These are phyloP conservation scores for Ophiodon elongatus DNA, from an alignment of 2,113 vertebrate genomes.

Conservation along the genomic window DNA sequence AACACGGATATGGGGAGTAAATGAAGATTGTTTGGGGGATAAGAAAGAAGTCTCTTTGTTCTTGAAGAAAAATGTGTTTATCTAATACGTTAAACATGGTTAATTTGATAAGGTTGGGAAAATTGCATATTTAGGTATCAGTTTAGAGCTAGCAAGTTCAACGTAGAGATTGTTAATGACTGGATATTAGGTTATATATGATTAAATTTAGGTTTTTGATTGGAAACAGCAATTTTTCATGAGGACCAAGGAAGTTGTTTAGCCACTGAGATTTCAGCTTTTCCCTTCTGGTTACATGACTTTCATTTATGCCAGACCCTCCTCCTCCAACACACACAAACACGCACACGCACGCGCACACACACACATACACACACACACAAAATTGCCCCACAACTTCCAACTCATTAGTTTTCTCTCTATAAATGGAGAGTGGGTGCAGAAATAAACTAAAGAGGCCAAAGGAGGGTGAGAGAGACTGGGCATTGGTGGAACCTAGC, in stretches of 20 bases:
- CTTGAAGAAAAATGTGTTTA: background rate
- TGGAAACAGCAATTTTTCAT: background rate
- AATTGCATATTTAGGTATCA: background rate
- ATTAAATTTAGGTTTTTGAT: background rate
- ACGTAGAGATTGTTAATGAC: background rate
- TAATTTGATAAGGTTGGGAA: background rate
- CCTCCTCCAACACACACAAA: background rate
- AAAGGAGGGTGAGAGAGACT: background rate
- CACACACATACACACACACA: background rate
- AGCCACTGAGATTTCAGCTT: conserved; percentile 16
- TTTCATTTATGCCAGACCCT: conserved; percentile 19
- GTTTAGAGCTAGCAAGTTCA: background rate
- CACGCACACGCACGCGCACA: background rate
- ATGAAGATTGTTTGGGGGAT: no score
- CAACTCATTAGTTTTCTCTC: conserved; percentile 24
- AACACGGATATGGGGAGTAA: background rate
- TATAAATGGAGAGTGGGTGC: conserved; percentile 1
- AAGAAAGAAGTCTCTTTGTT: background rate
- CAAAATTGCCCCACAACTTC: background rate
- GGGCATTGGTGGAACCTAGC: background rate
- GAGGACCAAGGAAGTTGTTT: background rate
- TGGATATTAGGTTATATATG: background rate
- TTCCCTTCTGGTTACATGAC: background rate
- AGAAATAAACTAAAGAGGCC: conserved; percentile 13
- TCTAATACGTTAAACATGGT: background rate